phyloP scores from a whole-genome alignment of 2,888 invertebrate species.

The Xanthia togata region DNA sequence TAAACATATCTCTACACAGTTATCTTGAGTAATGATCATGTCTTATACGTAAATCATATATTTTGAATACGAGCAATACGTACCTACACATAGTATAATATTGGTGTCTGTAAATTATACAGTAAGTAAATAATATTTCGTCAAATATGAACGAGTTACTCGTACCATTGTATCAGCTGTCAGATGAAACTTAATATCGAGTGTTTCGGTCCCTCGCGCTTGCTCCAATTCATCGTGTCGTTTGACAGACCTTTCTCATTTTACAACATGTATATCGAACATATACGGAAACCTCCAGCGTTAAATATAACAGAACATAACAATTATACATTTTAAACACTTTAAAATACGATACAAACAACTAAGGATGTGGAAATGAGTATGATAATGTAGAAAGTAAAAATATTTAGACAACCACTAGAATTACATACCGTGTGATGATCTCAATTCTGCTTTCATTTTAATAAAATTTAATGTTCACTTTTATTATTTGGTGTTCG shows the following conservation, averaged over 20 bases:
- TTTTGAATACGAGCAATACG: slow-evolving; percentile 6
- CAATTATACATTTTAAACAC: slow-evolving; percentile 43
- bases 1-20: not conserved
- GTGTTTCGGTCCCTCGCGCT: slow-evolving; percentile 87
- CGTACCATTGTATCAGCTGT: slow-evolving; percentile 86
- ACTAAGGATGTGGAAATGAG: slow-evolving; percentile 63
- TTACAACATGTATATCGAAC: slow-evolving; percentile 76
- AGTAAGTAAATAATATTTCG: slow-evolving; percentile 80
- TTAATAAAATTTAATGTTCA: slow-evolving; percentile 65
- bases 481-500: slow-evolving; percentile 64
- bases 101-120: slow-evolving; percentile 65
- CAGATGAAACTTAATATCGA: slow-evolving; percentile 84
- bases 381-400: slow-evolving; percentile 71
- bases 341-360: slow-evolving; percentile 50
- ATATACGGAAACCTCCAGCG: slow-evolving; percentile 64
- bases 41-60: not conserved
- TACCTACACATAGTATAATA: slow-evolving; percentile 21
- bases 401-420: slow-evolving; percentile 67
- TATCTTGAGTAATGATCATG: not conserved
- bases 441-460: slow-evolving; percentile 70
- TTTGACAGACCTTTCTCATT: slow-evolving; percentile 89
- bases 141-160: slow-evolving; percentile 80
- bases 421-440: slow-evolving; percentile 70
- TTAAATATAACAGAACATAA: slow-evolving; percentile 54
- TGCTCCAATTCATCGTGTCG: slow-evolving; percentile 87